A percentile compares a stretch with the other conserved stretches of the same genome.
These are phyloP conservation scores for Ophion ellenae DNA, from an alignment of 2,888 invertebrate genomes.

Conservation along the genomic window DNA sequence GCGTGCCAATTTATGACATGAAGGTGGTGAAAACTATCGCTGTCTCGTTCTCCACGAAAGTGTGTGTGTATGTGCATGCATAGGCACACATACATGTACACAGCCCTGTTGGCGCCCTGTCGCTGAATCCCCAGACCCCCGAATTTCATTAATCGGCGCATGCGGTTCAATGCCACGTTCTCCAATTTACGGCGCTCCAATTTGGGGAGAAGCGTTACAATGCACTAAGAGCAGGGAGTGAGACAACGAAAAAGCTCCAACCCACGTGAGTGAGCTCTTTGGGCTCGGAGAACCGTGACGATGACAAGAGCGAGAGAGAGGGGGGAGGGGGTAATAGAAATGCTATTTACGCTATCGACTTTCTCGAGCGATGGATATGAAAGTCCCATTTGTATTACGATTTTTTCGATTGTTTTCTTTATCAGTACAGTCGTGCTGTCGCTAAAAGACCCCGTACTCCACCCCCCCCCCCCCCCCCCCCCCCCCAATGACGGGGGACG, in stretches of 20 bases:
- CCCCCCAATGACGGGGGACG: too few species aligned
- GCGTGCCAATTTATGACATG: constrained; percentile 72
- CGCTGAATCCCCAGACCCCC: constrained; percentile 64
- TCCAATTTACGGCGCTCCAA: constrained; percentile 70
- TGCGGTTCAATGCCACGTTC: constrained; percentile 72
- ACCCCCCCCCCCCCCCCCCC: too few species aligned
- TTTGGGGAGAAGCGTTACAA: constrained; percentile 63
- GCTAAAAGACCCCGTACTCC: too few species aligned
- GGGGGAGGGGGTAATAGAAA: constrained; percentile 11
- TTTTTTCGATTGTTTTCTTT: not conserved
- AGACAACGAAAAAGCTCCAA: constrained; percentile 31
- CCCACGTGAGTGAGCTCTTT: constrained; percentile 37
- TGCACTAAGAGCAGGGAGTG: constrained; percentile 40
- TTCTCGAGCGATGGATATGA: not conserved
- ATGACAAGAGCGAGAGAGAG: constrained; percentile 30
- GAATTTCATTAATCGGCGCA: constrained; percentile 74
- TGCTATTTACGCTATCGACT: constrained; percentile 30
- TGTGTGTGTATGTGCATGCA: not conserved
- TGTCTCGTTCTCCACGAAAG: constrained; percentile 36
- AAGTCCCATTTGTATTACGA: not conserved
- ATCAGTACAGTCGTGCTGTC: too few species aligned
- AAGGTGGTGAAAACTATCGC: constrained; percentile 67
- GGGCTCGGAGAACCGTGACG: constrained; percentile 53
- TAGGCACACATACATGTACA: not conserved
- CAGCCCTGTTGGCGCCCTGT: constrained; percentile 52